A percentile compares a stretch with the other conserved stretches of the same genome.
These are phyloP conservation scores for Etheostoma cragini DNA, from an alignment of 2,113 vertebrate species.

Conservation along the genomic window DNA sequence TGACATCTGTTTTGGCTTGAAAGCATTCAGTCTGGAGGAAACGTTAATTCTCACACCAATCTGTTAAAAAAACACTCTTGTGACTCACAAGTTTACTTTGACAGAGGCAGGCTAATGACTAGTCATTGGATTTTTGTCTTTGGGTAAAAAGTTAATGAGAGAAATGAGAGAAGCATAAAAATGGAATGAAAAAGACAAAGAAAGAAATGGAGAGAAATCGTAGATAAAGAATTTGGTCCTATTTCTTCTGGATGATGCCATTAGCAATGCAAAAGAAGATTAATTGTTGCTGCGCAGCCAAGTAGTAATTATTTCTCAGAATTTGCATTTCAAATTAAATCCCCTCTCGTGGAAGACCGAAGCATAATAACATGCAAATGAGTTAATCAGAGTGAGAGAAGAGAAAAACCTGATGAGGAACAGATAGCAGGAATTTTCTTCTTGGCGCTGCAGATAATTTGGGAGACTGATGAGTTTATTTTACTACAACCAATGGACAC, in stretches of 20 bases:
- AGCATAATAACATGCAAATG: slow-evolving; percentile 77
- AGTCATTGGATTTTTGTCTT: slow-evolving; percentile 46
- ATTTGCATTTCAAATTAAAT: slow-evolving; percentile 73
- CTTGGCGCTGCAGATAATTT: slow-evolving; percentile 31
- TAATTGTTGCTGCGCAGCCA: neutral
- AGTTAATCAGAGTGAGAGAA: slow-evolving; percentile 50
- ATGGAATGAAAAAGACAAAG: slow-evolving; percentile 3
- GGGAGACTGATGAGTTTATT: slow-evolving; percentile 59
- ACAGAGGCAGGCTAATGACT: slow-evolving; percentile 44
- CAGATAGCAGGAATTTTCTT: slow-evolving; percentile 47
- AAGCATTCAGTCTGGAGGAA: slow-evolving; percentile 28
- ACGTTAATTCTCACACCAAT: slow-evolving; percentile 47
- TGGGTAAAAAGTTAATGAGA: slow-evolving; percentile 40
- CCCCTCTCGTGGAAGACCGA: slow-evolving; percentile 32
- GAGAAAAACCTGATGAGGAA: slow-evolving; percentile 50
- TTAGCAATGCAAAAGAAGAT: slow-evolving; percentile 31
- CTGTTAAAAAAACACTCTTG: slow-evolving; percentile 40
- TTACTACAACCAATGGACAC: slow-evolving; percentile 20
- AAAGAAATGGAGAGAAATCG: slow-evolving; percentile 8
- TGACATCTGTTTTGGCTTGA: slow-evolving; percentile 40
- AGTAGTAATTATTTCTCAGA: slow-evolving; percentile 58
- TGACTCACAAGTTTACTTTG: slow-evolving; percentile 56
- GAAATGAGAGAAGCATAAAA: neutral
- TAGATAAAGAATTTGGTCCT: neutral
- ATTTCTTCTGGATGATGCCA: slow-evolving; percentile 31